Conservation (phyloP, 2,888 invertebrate genomes). For the Bombylius discolor region DNA sequence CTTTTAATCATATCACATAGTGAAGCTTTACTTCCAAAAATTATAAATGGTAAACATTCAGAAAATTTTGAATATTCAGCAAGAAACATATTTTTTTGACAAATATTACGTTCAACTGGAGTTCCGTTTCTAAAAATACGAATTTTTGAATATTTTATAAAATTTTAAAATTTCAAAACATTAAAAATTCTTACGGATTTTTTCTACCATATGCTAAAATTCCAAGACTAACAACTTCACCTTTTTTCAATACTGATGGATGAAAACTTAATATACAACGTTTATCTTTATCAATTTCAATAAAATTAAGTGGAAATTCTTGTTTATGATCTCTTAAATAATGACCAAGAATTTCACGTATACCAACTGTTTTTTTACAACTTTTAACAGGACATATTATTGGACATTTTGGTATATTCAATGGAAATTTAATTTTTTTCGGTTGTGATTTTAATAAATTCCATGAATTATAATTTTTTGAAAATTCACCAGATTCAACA, state of each 20-base stretch:
- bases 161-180: neutral
- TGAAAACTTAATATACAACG: conserved; percentile 20
- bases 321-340: conserved; percentile 21
- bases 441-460: no score
- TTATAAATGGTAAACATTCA: conserved; percentile 19
- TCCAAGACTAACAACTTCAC: conserved; percentile 22
- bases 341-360: conserved; percentile 23
- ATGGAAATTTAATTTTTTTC: neutral
- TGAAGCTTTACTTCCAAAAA: conserved; percentile 22
- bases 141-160: neutral
- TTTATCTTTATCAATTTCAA: conserved; percentile 18
- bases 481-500: no score
- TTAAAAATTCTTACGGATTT: conserved; percentile 4
- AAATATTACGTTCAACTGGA: conserved; percentile 9
- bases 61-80: conserved; percentile 17
- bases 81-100: conserved; percentile 22
- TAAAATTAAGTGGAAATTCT: conserved; percentile 12
- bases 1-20: conserved; percentile 16
- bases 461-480: no score
- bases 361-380: conserved; percentile 20
- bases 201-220: conserved; percentile 22
- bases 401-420: conserved; percentile 14
- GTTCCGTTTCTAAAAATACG: neutral
- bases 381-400: conserved; percentile 22
- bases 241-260: conserved; percentile 15